Conservation (phyloP, 2,888 invertebrate species). For the Zelleria hepariella region DNA sequence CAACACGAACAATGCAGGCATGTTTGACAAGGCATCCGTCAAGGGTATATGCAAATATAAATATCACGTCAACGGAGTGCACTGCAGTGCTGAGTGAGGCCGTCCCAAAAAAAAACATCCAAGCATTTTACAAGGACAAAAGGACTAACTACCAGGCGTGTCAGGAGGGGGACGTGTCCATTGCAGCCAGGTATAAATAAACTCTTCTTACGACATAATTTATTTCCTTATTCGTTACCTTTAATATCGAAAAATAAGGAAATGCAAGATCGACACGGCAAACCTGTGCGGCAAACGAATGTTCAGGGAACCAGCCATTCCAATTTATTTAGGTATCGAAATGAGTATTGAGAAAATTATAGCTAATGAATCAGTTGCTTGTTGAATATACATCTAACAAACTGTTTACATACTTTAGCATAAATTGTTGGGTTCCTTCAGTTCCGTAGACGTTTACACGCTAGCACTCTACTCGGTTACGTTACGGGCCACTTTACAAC, state of each 20-base stretch:
- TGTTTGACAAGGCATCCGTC: conserved; percentile 41
- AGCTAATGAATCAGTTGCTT: too few species aligned
- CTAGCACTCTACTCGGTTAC: too few species aligned
- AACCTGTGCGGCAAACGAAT: too few species aligned
- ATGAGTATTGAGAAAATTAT: too few species aligned
- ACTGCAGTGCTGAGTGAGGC: conserved; percentile 23
- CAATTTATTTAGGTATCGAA: too few species aligned
- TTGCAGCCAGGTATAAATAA: conserved; percentile 1
- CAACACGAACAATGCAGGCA: conserved; percentile 32
- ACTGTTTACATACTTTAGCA: neutral
- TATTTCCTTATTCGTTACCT: neutral
- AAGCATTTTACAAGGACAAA: conserved; percentile 32
- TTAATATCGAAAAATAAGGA: neutral
- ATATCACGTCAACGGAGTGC: conserved; percentile 44
- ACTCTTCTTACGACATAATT: neutral
- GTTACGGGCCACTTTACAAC: too few species aligned
- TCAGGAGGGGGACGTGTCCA: conserved; percentile 19
- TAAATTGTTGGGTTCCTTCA: neutral
- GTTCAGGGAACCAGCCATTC: too few species aligned
- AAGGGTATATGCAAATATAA: conserved; percentile 60
- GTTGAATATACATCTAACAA: too few species aligned
- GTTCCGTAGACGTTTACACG: too few species aligned
- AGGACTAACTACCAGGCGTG: conserved; percentile 24
- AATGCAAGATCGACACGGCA: neutral
- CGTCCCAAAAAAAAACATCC: conserved; percentile 40